Base-by-base conservation (phyloP, 2,797 vertebrate species). In the Acanthiza pusilla region DNA sequence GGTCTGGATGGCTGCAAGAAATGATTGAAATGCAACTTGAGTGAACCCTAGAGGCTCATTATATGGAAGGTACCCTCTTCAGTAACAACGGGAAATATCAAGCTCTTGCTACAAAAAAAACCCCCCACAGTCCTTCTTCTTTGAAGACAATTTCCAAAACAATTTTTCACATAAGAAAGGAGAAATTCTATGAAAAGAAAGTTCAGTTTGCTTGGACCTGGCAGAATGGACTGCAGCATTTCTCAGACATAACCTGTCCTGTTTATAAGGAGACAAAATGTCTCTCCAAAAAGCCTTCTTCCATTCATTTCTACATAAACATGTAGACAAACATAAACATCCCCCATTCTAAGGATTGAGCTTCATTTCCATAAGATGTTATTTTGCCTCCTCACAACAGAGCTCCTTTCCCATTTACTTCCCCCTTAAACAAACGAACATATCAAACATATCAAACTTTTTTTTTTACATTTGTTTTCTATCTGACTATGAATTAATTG, bases 31-130 rank as follows among this genome's bases (percentile, higher is more conserved):
- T 89, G 95, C 50, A 85, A 42, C 92, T 85, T 89, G 89, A 93
- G 89, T 93, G 96, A 97, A 91, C 88, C 91, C 92, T 96, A 93
- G 91, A 92, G 89, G 93, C 62, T 89, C 74, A 58, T 58, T 65
- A 82, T 5, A 61, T 0, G 0, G 92, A 83, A 89, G 65, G 63
- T 88, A 82, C 34, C 34, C 78, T 89, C 62, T 54, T 79, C 68
- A 68, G 34, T 13, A 91, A 51, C 38, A 87, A 68, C 30, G 51
- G 83, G 68, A 92, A 88, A 80, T 68, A 76, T 3, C 30, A 32
- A 16, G 34, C 32, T 71, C 45, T 32, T 62, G 7, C 40, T 77
- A 67, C 71, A 89, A n/a, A 90, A 88, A 84, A 71, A 26, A 61
- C 8, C 8, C 47, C 43, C 47, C 74, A 40, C 14, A 38, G 26